phyloP scores from a whole-genome alignment of 2,113 vertebrate species.

The Nymphicus hollandicus region DNA sequence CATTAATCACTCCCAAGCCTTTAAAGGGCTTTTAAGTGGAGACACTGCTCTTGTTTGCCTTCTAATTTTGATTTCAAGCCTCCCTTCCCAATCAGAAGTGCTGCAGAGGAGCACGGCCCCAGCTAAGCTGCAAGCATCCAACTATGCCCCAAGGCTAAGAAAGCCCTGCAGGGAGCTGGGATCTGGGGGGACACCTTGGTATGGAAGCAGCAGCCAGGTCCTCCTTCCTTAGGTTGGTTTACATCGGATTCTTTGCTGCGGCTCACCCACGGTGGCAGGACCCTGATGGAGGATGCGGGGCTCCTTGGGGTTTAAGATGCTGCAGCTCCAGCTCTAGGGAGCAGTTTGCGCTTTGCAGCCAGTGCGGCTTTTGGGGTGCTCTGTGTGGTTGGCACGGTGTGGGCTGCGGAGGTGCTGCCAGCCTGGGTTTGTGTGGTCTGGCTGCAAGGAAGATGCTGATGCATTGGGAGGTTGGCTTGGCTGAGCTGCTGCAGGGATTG shows the following conservation, averaged over 20 bases:
- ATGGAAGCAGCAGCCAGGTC: not conserved
- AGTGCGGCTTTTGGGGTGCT: accelerated
- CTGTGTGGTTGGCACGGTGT: accelerated
- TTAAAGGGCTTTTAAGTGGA: constrained; percentile 59
- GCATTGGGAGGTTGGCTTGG: not conserved
- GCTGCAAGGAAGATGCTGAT: not conserved
- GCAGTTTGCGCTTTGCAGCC: accelerated
- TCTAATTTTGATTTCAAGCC: not conserved
- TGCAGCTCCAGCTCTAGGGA: not conserved
- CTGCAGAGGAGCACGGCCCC: not conserved
- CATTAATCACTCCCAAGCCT: constrained; percentile 46
- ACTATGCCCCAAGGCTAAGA: accelerated
- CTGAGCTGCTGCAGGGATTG: not conserved
- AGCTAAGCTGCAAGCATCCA: accelerated
- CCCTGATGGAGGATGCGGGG: accelerated
- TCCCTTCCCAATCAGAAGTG: not conserved
- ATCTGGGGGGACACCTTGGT: accelerated
- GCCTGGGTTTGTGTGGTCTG: not conserved
- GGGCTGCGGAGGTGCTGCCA: not conserved
- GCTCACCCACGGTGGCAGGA: too few species aligned
- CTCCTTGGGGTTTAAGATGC: not conserved
- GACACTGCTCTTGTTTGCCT: constrained; percentile 36
- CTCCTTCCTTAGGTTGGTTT: not conserved
- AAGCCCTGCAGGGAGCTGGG: accelerated
- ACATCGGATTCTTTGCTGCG: accelerated